These are phyloP conservation scores for Speoplatyrhinus poulsoni DNA, from an alignment of 2,113 vertebrate genomes.

Conservation along the genomic window DNA sequence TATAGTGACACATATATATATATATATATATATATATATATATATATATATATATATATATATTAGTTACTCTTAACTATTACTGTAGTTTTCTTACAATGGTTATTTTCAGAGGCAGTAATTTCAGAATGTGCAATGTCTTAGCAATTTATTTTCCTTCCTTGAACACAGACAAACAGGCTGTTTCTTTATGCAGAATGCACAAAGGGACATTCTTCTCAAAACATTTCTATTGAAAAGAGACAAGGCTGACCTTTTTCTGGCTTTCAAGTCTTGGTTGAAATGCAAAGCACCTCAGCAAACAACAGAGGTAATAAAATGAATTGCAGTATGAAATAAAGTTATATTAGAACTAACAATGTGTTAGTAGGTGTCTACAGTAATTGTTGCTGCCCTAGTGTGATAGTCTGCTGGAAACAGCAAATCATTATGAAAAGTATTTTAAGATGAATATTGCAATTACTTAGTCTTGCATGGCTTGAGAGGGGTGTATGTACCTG, in stretches of 20 bases:
- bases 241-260: constrained; percentile 10
- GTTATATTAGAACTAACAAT: background rate
- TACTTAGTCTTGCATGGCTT: too few species aligned
- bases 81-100: background rate
- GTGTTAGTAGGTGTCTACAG: too few species aligned
- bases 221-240: constrained; percentile 5
- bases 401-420: too few species aligned
- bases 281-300: background rate
- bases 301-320: constrained; percentile 4
- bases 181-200: constrained; percentile 5
- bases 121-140: background rate
- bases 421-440: too few species aligned
- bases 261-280: constrained; percentile 3
- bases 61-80: background rate
- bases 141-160: constrained; percentile 2
- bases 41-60: too few species aligned
- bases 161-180: background rate
- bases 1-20: too few species aligned
- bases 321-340: background rate
- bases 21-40: too few species aligned
- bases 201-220: background rate
- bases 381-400: too few species aligned
- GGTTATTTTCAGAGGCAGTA: background rate
- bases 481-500: too few species aligned
- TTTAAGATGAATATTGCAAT: too few species aligned